Evolutionary conservation across 1,140 invertebrate genomes (phyloP).

Genomic region (Brachionus plicatilis): DNA sequence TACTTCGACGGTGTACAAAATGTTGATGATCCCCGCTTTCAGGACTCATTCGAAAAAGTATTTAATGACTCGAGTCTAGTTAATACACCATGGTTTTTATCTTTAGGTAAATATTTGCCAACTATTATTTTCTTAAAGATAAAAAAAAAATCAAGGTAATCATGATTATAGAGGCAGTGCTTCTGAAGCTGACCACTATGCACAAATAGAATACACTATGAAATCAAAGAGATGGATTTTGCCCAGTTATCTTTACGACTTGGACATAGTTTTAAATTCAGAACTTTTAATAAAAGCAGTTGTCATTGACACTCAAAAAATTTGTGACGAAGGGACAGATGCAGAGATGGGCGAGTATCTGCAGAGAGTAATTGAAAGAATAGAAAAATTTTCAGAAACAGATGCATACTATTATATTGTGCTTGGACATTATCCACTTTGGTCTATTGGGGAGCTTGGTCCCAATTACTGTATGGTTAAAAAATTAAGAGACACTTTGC

Average conservation of each 20-base stretch:
- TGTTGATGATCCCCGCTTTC: constrained; percentile 24
- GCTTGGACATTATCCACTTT: constrained; percentile 50
- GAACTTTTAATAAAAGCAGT: background rate
- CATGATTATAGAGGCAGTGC: background rate
- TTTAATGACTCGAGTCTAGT: background rate
- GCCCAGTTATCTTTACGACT: background rate
- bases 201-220: constrained; percentile 3
- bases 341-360: background rate
- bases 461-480: constrained; percentile 55
- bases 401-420: constrained; percentile 16
- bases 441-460: constrained; percentile 58
- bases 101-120: background rate
- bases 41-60: constrained; percentile 6
- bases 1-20: constrained; percentile 38
- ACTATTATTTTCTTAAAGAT: background rate
- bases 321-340: constrained; percentile 15
- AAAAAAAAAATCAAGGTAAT: background rate
- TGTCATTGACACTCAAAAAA: background rate
- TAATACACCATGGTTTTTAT: constrained; percentile 15
- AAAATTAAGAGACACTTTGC: constrained; percentile 53
- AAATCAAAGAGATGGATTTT: constrained; percentile 16
- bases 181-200: background rate
- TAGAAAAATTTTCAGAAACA: background rate
- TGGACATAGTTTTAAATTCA: background rate
- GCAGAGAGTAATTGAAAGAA: background rate